Conservation (phyloP, 2,797 vertebrate species). For the Balearica regulorum region DNA sequence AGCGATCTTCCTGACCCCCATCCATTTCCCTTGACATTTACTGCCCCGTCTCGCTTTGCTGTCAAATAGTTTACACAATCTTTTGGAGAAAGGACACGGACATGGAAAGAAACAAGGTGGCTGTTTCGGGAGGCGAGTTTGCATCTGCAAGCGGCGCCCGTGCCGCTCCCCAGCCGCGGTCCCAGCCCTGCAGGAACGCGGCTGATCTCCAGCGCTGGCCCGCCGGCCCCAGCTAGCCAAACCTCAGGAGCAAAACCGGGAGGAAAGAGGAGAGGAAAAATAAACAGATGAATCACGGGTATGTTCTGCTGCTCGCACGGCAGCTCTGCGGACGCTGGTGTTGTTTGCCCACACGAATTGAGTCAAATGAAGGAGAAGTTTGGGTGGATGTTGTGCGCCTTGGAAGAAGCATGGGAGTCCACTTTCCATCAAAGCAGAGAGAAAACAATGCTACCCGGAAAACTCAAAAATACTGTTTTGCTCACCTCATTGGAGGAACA, state of each 20-base stretch:
- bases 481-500: neutral
- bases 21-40: constrained; percentile 50
- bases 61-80: neutral
- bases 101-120: neutral
- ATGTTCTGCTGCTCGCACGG: neutral
- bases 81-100: neutral
- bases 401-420: neutral
- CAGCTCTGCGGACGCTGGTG: neutral
- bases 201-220: constrained; percentile 20
- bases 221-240: neutral
- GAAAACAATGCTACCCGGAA: neutral
- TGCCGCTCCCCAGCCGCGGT: neutral
- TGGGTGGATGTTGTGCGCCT: fast-evolving
- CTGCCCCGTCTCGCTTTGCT: neutral
- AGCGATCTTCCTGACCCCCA: constrained; percentile 19
- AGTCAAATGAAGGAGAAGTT: neutral
- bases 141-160: neutral
- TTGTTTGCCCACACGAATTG: neutral
- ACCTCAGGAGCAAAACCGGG: neutral
- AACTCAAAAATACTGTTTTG: neutral
- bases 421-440: neutral
- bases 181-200: neutral
- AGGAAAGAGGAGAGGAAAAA: neutral
- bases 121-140: neutral
- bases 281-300: neutral